phyloP scores from a whole-genome alignment of 2,113 vertebrate species.

The Ictidomys tridecemlineatus region DNA sequence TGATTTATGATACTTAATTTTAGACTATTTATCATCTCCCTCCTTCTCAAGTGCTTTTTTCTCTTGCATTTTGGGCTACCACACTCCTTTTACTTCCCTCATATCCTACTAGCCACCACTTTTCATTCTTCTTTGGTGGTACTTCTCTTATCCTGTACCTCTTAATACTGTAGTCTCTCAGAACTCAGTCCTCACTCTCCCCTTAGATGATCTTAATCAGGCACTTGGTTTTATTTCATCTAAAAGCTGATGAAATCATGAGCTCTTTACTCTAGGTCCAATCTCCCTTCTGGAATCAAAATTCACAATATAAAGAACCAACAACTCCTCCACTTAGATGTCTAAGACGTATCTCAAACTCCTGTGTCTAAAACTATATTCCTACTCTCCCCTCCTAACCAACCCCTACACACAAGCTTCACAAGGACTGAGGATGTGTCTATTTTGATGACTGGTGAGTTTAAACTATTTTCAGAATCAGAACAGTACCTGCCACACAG shows the following conservation, averaged over 20 bases:
- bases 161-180: neutral
- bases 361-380: neutral
- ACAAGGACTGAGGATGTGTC: neutral
- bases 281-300: constrained; percentile 16
- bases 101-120: neutral
- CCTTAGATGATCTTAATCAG: neutral
- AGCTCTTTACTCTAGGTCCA: neutral
- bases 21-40: neutral
- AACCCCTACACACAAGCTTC: neutral
- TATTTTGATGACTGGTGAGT: neutral
- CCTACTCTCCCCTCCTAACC: neutral
- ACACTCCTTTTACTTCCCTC: neutral
- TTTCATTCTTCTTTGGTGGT: neutral
- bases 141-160: neutral
- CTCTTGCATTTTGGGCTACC: neutral
- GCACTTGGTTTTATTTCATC: neutral
- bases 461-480: neutral
- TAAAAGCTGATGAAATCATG: constrained; percentile 14
- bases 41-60: neutral
- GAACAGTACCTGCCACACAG: neutral
- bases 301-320: neutral
- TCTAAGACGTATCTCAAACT: neutral
- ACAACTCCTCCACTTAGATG: neutral
- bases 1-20: neutral
- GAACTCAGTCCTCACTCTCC: neutral